A percentile compares a stretch with the other conserved stretches of the same genome.
These are phyloP conservation scores for Zosterops hypoxanthus DNA, from an alignment of 2,113 vertebrate species.

Conservation along the genomic window DNA sequence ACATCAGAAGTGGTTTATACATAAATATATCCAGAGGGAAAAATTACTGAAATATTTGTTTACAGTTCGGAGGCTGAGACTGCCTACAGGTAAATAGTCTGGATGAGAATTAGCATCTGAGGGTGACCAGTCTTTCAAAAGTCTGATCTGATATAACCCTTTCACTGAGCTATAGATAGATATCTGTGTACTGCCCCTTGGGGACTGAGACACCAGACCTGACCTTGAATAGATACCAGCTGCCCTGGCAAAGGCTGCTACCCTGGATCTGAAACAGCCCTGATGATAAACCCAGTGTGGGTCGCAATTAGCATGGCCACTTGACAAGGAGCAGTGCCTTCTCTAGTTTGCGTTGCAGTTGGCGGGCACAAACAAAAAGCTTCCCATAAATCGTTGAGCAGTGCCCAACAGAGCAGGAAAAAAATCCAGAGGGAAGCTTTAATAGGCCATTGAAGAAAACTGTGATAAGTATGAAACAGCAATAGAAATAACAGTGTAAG, in stretches of 20 bases:
- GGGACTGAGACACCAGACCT: not conserved
- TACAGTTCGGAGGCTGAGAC: not conserved
- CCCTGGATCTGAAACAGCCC: not conserved
- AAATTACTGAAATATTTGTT: conserved; percentile 13
- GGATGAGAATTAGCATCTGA: not conserved
- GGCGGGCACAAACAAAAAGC: conserved; percentile 17
- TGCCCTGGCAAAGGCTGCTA: not conserved
- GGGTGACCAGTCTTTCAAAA: not conserved
- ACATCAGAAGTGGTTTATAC: conserved; percentile 2
- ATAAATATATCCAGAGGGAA: not conserved
- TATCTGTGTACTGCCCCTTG: not conserved
- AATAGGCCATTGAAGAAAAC: conserved; percentile 46
- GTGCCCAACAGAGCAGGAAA: conserved; percentile 28
- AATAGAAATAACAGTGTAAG: not conserved
- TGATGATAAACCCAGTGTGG: not conserved
- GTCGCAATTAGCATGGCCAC: not conserved
- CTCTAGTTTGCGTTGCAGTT: not conserved
- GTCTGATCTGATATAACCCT: not conserved
- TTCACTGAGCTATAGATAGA: not conserved
- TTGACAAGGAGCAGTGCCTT: not conserved
- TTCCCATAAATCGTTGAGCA: not conserved
- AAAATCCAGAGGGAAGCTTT: conserved; percentile 39
- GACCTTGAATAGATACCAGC: conserved; percentile 15
- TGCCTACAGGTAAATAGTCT: not conserved
- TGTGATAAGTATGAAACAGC: conserved; percentile 12